phyloP scores from a whole-genome alignment of 1,140 invertebrate species.

The Metopolophium dirhodum region DNA sequence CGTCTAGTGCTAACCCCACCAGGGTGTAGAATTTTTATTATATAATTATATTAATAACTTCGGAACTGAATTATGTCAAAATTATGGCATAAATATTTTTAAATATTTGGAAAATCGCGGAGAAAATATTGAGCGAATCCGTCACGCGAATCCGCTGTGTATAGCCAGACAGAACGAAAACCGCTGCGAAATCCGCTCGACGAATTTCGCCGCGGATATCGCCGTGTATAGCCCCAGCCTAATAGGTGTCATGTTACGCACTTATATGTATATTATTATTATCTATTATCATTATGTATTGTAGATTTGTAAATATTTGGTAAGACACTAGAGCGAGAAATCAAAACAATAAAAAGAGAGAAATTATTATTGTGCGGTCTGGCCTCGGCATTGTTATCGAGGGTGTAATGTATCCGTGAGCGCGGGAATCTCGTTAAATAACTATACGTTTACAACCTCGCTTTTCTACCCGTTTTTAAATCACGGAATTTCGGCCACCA shows the following conservation, averaged over 20 bases:
- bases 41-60: too few relatives aligned
- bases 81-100: too few relatives aligned
- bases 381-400: background rate
- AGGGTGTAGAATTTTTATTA: too few relatives aligned
- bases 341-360: background rate
- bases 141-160: too few relatives aligned
- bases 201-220: too few relatives aligned
- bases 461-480: background rate
- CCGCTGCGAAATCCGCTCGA: too few relatives aligned
- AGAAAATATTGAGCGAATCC: too few relatives aligned
- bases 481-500: conserved; percentile 12
- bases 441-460: background rate
- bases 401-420: background rate
- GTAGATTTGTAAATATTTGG: background rate
- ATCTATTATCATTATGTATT: background rate
- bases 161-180: too few relatives aligned
- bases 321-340: background rate
- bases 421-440: conserved; percentile 24
- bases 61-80: too few relatives aligned
- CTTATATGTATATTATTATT: background rate
- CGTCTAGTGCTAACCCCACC: too few relatives aligned
- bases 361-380: background rate
- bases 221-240: too few relatives aligned
- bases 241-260: background rate
- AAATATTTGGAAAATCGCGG: too few relatives aligned